Evolutionary conservation across 2,797 vertebrate genomes (phyloP).

Genomic region (Acestrorhynchus altus): DNA sequence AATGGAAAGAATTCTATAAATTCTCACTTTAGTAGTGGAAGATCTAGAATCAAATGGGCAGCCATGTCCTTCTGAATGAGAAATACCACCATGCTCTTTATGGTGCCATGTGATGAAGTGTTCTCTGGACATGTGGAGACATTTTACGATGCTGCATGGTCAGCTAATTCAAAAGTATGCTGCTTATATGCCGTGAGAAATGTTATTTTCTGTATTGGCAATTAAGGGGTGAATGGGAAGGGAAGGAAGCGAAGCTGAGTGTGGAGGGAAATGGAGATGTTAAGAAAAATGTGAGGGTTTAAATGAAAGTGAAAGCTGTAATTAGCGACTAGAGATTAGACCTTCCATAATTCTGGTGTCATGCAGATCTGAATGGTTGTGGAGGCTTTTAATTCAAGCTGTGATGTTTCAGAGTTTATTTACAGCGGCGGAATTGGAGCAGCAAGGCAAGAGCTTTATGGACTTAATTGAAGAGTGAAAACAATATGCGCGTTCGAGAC

Average conservation of each 20-base stretch:
- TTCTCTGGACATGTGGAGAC: too few species aligned
- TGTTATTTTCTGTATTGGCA: too few species aligned
- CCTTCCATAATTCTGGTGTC: background rate
- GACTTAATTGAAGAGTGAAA: slow-evolving; percentile 15
- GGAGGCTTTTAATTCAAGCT: background rate
- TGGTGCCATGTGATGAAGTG: too few species aligned
- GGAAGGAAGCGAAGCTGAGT: background rate
- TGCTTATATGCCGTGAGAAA: background rate
- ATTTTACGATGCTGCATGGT: background rate
- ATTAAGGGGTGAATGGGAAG: background rate
- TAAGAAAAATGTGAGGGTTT: background rate
- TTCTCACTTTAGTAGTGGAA: too few species aligned
- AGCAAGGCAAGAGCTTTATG: slow-evolving; percentile 1
- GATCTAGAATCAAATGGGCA: too few species aligned
- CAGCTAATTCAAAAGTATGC: background rate
- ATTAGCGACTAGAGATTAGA: slow-evolving; percentile 13
- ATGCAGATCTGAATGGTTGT: background rate
- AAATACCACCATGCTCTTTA: too few species aligned
- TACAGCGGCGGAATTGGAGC: background rate
- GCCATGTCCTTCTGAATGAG: too few species aligned
- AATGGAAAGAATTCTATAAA: too few species aligned
- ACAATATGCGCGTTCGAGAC: slow-evolving; percentile 4
- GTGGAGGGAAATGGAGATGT: background rate
- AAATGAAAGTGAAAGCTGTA: slow-evolving; percentile 6
- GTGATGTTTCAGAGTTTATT: background rate